A percentile compares a stretch with the other conserved stretches of the same genome.
These are phyloP conservation scores for Dendroctonus valens DNA, from an alignment of 1,140 invertebrate species.

Conservation along the genomic window DNA sequence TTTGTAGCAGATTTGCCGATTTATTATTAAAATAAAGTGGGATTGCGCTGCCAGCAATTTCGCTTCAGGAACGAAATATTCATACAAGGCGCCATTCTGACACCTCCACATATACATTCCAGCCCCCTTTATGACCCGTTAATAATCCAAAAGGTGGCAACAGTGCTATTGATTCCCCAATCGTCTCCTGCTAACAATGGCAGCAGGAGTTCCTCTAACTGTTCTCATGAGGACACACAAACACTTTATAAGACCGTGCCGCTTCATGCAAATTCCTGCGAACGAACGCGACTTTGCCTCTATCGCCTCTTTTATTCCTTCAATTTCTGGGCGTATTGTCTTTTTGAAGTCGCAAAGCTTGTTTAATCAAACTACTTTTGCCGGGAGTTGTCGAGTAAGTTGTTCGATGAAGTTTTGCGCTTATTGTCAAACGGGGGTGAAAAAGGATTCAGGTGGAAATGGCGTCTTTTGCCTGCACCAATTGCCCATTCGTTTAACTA, in stretches of 20 bases:
- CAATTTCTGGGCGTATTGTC: slow-evolving; percentile 29
- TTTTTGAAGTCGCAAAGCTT: slow-evolving; percentile 28
- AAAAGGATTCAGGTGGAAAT: slow-evolving; percentile 1
- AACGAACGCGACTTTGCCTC: slow-evolving; percentile 15
- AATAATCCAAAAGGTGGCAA: slow-evolving; percentile 28
- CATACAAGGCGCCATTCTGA: too few species aligned
- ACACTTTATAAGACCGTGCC: slow-evolving; percentile 22
- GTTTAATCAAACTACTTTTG: slow-evolving; percentile 29
- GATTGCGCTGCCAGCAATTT: too few species aligned
- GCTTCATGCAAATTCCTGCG: slow-evolving; percentile 24
- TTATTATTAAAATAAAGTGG: too few species aligned
- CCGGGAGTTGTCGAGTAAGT: slow-evolving; percentile 10
- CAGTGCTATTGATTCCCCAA: slow-evolving; percentile 24
- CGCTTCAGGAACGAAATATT: too few species aligned
- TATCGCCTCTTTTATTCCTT: slow-evolving; percentile 21
- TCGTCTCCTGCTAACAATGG: slow-evolving; percentile 11
- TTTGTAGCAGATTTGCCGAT: too few species aligned
- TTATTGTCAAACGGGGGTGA: slow-evolving; percentile 17
- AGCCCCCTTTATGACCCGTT: slow-evolving; percentile 22
- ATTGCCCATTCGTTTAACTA: too few species aligned
- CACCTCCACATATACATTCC: slow-evolving; percentile 3
- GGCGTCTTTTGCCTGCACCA: too few species aligned
- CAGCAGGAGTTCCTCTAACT: slow-evolving; percentile 19
- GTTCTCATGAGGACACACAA: slow-evolving; percentile 23
- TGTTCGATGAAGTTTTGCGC: slow-evolving; percentile 15